phyloP scores from a whole-genome alignment of 2,888 invertebrate genomes.

The Oligia fasciuncula region DNA sequence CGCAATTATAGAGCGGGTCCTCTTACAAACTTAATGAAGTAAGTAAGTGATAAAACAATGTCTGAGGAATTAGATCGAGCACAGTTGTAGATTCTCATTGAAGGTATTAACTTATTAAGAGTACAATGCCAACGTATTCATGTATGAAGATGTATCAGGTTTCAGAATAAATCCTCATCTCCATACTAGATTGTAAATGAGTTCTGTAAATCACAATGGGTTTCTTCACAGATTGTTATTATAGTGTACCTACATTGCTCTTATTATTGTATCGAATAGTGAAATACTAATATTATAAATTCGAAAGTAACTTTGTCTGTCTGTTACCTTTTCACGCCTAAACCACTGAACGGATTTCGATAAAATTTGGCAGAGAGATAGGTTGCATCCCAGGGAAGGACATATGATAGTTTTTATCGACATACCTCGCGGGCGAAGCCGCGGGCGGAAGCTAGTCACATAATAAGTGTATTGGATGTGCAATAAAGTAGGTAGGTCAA shows the following conservation, averaged over 20 bases:
- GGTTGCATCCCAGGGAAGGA: too few relatives aligned
- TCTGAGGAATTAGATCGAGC: not conserved
- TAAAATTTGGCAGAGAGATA: too few relatives aligned
- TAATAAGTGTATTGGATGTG: not conserved
- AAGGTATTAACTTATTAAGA: conserved; percentile 19
- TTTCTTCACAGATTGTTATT: conserved; percentile 2
- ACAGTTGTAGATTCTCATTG: conserved; percentile 35
- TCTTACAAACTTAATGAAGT: conserved; percentile 12
- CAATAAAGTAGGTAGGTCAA: not conserved
- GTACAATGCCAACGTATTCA: not conserved
- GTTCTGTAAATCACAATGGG: not conserved
- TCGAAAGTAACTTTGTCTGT: too few relatives aligned
- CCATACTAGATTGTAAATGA: conserved; percentile 8
- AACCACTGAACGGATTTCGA: too few relatives aligned
- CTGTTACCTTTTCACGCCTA: too few relatives aligned
- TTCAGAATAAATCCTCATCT: conserved; percentile 48
- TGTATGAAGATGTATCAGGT: conserved; percentile 26
- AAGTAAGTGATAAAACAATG: not conserved
- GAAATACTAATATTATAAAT: too few relatives aligned
- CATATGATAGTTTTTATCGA: too few relatives aligned
- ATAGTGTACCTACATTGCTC: not conserved
- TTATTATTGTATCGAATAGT: not conserved
- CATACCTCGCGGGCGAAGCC: too few relatives aligned
- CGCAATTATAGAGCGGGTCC: not conserved
- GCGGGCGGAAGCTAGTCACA: not conserved